Conservation (phyloP, 2,888 invertebrate genomes). For the Drosophila limbata region DNA sequence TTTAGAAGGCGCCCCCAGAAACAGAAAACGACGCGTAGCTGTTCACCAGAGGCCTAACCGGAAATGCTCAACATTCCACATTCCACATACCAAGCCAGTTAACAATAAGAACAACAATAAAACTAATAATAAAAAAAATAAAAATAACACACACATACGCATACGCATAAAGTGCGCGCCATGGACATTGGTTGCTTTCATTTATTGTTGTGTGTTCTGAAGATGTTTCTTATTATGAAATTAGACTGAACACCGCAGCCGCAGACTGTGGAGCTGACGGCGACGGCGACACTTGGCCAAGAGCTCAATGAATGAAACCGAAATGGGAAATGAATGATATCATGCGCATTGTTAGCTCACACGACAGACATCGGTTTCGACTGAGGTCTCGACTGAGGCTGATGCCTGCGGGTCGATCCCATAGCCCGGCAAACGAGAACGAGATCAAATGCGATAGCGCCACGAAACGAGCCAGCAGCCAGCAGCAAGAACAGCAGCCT, state of each 20-base stretch:
- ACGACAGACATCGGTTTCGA: conserved; percentile 32
- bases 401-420: conserved; percentile 73
- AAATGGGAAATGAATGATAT: conserved; percentile 77
- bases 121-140: conserved; percentile 60
- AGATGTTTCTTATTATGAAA: conserved; percentile 80
- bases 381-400: conserved; percentile 3
- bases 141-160: conserved; percentile 34
- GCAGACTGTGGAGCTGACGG: conserved; percentile 4
- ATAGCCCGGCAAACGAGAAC: conserved; percentile 79
- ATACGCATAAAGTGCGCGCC: conserved; percentile 29
- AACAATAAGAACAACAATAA: conserved; percentile 64
- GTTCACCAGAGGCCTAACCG: conserved; percentile 55
- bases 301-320: conserved; percentile 74
- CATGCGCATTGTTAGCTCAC: conserved; percentile 76
- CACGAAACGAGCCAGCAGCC: conserved; percentile 71
- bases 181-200: conserved; percentile 51
- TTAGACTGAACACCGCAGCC: conserved; percentile 67
- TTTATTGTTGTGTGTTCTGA: conserved; percentile 62
- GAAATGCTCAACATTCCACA: conserved; percentile 68
- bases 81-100: conserved; percentile 54
- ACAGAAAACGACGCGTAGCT: conserved; percentile 11
- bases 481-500: conserved; percentile 32
- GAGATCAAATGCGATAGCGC: conserved; percentile 84
- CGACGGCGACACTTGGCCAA: conserved; percentile 70
- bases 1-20: conserved; percentile 36